Base-by-base conservation (phyloP, 1,140 invertebrate genomes). In the Dendrolimus punctatus region DNA sequence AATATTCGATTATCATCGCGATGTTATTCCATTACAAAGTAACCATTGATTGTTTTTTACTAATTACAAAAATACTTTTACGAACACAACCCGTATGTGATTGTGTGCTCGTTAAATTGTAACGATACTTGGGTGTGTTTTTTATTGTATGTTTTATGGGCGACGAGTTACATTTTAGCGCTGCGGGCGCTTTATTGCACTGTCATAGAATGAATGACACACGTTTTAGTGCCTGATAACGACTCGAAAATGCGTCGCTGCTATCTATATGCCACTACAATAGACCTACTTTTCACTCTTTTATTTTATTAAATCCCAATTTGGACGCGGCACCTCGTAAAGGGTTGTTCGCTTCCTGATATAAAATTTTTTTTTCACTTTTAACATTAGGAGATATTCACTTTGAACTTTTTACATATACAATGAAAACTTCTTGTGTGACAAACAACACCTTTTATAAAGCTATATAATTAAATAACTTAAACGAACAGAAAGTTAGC, bases 91-190 rank as follows among this genome's bases (percentile, higher is more conserved):
- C 82, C 82, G 73, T 85, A 85, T 83, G 66, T 79, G 72, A 75
- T 79, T 79, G 68, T 70, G 49, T 52, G 72, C 77, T 85, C 82
- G 82, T 85, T 85, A 85, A 85, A 83, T 68, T 62, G 65, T 72
- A 78, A 73, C 74, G 71, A 78, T 74, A 68, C 61, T 63, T 64
- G 70, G 71, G 76, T 72, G 73, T 75, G 68, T 76, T 85, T 23
- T 73, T 85, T 85, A 85, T 85, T 74, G 72, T 79, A 60, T 57
- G 52, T 79, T 84, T 85, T 85, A 85, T 68, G 81, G 73, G 63
- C 62, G 67, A 73, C 69, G 69, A 80, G 71, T 79, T 75, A 85
- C 82, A 80, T 82, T 83, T 85, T 85, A 85, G 82, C 76, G 78
- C 76, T 85, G 82, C 82, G 82, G 82, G 82, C 76, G 23, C 64